Evolutionary conservation across 2,113 vertebrate species (phyloP).

Genomic region (Hiodon tergisus): DNA sequence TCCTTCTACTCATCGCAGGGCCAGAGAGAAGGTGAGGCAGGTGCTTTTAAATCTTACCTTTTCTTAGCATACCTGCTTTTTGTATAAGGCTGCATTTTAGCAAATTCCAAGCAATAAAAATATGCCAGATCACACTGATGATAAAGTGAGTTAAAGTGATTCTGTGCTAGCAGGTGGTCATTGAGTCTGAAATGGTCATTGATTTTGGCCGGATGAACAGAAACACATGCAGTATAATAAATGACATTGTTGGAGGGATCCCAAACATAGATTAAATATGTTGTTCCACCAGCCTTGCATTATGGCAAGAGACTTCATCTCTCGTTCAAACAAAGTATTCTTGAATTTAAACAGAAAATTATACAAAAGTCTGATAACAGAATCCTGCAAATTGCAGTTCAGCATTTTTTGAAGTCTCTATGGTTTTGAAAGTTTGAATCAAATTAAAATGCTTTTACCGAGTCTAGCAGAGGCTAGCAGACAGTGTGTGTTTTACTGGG

Average conservation of each 20-base stretch:
- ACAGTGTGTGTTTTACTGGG: too few species aligned
- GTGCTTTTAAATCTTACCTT: conserved; percentile 25
- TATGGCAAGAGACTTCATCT: background rate
- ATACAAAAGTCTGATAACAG: background rate
- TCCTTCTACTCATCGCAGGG: conserved; percentile 65
- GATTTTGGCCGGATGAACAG: conserved; percentile 3
- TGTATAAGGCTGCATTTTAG: background rate
- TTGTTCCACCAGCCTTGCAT: conserved; percentile 2
- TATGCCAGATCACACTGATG: background rate
- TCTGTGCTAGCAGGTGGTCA: background rate
- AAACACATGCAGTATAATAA: background rate
- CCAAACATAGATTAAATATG: conserved; percentile 13
- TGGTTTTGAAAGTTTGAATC: background rate
- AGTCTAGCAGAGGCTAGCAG: background rate
- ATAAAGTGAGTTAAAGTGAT: background rate
- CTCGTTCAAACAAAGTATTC: background rate
- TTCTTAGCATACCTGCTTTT: background rate
- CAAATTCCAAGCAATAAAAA: background rate
- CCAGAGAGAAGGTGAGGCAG: conserved; percentile 41
- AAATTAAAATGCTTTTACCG: background rate
- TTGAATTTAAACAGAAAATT: conserved; percentile 6
- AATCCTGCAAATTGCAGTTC: conserved; percentile 3
- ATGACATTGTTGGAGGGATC: background rate
- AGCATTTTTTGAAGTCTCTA: background rate
- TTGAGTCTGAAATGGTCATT: background rate